Evolutionary conservation across 2,888 invertebrate genomes (phyloP).

Genomic region (Drosophila diplacantha): DNA sequence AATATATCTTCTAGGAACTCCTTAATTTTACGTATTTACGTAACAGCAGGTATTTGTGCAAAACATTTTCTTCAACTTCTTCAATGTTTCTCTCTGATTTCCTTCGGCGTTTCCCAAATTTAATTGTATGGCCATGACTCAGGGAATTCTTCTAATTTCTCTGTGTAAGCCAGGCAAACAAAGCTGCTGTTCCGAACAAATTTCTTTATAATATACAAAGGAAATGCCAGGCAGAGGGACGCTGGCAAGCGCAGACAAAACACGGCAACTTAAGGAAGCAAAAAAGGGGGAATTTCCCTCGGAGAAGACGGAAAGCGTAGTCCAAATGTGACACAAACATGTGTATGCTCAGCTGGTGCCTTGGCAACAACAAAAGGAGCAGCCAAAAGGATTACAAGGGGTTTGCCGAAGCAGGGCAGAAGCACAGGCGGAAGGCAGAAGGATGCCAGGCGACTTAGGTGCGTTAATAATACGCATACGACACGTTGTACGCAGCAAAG

Average conservation of each 20-base stretch:
- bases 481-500: conserved; percentile 52
- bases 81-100: background rate
- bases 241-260: conserved; percentile 29
- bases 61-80: background rate
- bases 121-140: conserved; percentile 9
- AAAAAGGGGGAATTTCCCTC: conserved; percentile 9
- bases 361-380: conserved; percentile 49
- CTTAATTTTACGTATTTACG: too few relatives aligned
- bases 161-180: conserved; percentile 25
- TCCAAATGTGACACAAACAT: conserved; percentile 68
- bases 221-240: conserved; percentile 60
- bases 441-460: conserved; percentile 54
- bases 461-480: conserved; percentile 68
- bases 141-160: conserved; percentile 3
- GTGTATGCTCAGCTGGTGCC: conserved; percentile 65
- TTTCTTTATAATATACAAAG: conserved; percentile 71
- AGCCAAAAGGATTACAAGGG: conserved; percentile 55
- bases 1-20: background rate
- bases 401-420: background rate
- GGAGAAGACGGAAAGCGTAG: conserved; percentile 22
- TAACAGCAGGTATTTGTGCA: too few relatives aligned
- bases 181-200: conserved; percentile 50
- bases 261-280: conserved; percentile 5
- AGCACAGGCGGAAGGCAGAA: conserved; percentile 35
- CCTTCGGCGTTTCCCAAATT: background rate